Evolutionary conservation across 2,113 vertebrate species (phyloP).

Genomic region (Heliornis fulica): DNA sequence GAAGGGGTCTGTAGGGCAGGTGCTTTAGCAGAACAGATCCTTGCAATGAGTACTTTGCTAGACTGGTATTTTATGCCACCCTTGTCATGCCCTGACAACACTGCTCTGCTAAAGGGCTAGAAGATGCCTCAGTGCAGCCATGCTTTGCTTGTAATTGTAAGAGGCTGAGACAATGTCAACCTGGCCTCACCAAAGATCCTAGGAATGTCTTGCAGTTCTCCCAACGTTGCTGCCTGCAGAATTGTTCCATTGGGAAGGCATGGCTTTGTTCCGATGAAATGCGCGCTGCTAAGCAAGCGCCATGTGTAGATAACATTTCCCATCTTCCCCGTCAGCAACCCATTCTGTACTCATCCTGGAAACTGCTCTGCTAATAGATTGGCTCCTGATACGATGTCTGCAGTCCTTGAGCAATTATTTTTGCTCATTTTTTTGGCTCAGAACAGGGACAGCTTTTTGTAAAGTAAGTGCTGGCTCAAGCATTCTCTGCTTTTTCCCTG

Average conservation of each 20-base stretch:
- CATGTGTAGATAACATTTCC: background rate
- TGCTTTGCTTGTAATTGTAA: background rate
- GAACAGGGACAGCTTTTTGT: background rate
- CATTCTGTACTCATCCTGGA: background rate
- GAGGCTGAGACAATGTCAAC: background rate
- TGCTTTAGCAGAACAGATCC: background rate
- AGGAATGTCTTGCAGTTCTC: background rate
- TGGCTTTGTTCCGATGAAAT: background rate
- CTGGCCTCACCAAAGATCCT: background rate
- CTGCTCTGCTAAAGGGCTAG: background rate
- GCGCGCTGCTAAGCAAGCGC: background rate
- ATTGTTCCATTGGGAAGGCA: background rate
- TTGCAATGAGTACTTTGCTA: background rate
- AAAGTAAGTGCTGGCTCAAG: slow-evolving; percentile 3
- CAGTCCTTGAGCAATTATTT: background rate
- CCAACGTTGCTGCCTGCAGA: background rate
- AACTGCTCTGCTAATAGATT: background rate
- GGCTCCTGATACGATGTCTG: background rate
- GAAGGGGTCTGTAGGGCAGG: background rate
- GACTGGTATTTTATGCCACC: background rate
- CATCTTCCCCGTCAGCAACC: background rate
- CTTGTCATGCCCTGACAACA: background rate
- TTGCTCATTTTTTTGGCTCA: background rate
- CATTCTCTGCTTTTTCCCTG: background rate
- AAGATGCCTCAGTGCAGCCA: background rate